Conservation (phyloP, 1,140 invertebrate genomes). For the Macrocentrus cingulum region DNA sequence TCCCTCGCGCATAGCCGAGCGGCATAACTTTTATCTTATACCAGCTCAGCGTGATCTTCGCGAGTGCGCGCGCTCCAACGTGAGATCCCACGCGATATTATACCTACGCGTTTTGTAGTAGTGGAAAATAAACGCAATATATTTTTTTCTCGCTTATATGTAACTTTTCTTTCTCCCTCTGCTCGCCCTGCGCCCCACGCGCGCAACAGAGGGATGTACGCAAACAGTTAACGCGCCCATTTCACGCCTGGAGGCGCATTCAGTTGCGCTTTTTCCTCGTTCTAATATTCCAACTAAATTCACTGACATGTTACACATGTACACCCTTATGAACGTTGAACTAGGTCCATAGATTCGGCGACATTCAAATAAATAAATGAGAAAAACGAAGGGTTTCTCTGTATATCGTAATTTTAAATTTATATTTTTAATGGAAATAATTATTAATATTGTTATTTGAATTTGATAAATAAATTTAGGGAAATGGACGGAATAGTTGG, state of each 20-base stretch:
- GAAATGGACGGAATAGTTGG: no score
- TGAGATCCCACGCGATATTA: conserved; percentile 38
- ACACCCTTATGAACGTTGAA: neutral
- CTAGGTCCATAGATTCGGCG: conserved; percentile 49
- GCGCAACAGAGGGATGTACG: conserved; percentile 36
- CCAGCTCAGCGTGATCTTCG: conserved; percentile 42
- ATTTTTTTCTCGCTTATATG: conserved; percentile 18
- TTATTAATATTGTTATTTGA: no score
- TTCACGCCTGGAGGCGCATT: conserved; percentile 55
- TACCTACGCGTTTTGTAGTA: conserved; percentile 30
- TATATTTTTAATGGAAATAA: no score
- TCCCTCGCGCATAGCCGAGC: conserved; percentile 57
- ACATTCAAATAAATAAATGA: neutral
- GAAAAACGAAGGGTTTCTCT: no score
- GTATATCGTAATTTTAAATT: no score
- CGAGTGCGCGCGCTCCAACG: conserved; percentile 30
- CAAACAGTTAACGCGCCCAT: conserved; percentile 53
- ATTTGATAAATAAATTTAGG: no score
- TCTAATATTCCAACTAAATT: conserved; percentile 56
- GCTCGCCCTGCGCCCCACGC: conserved; percentile 12
- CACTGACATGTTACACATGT: conserved; percentile 25
- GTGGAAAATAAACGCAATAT: conserved; percentile 31
- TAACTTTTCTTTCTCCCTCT: neutral
- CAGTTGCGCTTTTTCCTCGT: conserved; percentile 43
- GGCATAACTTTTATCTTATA: conserved; percentile 59